Conservation (phyloP, 2,888 invertebrate species). For the Lamellibrachia satsuma region DNA sequence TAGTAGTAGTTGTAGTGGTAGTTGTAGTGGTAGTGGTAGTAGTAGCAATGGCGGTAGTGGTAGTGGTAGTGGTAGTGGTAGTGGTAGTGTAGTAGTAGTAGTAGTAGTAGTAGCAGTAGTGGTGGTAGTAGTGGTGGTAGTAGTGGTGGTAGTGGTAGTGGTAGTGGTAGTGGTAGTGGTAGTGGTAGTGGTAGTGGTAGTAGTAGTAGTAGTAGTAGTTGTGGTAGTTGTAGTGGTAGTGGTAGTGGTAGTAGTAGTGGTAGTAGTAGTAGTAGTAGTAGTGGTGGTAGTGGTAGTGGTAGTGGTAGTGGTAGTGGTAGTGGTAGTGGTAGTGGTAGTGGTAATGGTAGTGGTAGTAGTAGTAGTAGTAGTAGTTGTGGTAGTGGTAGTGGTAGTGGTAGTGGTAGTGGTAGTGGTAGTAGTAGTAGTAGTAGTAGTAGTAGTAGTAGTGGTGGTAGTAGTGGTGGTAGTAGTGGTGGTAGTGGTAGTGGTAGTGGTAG, state of each 20-base stretch:
- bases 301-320: not conserved
- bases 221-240: slow-evolving; percentile 19
- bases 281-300: not conserved
- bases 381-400: slow-evolving; percentile 13
- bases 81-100: not conserved
- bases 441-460: slow-evolving; percentile 19
- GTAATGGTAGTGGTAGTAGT: not conserved
- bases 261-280: slow-evolving; percentile 12
- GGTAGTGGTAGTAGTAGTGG: slow-evolving; percentile 20
- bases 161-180: slow-evolving; percentile 20
- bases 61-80: slow-evolving; percentile 24
- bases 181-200: slow-evolving; percentile 17
- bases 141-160: slow-evolving; percentile 17
- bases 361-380: not conserved
- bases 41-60: not conserved
- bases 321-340: not conserved
- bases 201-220: slow-evolving; percentile 18
- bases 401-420: slow-evolving; percentile 18
- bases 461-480: slow-evolving; percentile 21
- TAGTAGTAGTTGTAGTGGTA: not conserved
- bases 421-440: slow-evolving; percentile 20
- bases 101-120: slow-evolving; percentile 6
- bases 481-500: slow-evolving; percentile 8
- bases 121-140: slow-evolving; percentile 7
- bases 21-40: slow-evolving; percentile 24